Percentiles rank a stretch among this genome's conserved stretches.
Conservation (phyloP, 1,140 invertebrate species). For the Agrypnia vestita region DNA sequence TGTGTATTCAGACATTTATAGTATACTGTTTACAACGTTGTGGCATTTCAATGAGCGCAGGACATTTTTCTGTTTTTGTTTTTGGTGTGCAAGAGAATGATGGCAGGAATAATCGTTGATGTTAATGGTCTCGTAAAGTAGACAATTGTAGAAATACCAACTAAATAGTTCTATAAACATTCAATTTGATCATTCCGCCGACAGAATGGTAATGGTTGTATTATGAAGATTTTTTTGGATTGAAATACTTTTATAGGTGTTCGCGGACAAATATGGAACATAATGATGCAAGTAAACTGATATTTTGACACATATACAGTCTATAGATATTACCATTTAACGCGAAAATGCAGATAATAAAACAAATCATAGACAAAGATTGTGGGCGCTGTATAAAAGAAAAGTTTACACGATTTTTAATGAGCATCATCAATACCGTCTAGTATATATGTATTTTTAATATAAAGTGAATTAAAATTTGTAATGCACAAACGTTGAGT, state of each 20-base stretch:
- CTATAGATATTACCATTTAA: conserved; percentile 28
- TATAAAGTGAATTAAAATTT: too few species aligned
- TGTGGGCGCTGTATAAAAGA: conserved; percentile 27
- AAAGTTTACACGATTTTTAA: background rate
- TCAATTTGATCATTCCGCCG: conserved; percentile 17
- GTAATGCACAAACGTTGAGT: too few species aligned
- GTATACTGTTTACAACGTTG: background rate
- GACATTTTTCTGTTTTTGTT: background rate
- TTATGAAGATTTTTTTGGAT: conserved; percentile 30
- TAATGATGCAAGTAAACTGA: conserved; percentile 29
- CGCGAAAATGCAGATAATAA: conserved; percentile 17
- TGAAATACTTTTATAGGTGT: conserved; percentile 25
- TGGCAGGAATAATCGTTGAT: conserved; percentile 39
- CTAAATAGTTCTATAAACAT: background rate
- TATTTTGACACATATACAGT: conserved; percentile 15
- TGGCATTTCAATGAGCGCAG: background rate
- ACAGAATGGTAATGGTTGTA: conserved; percentile 40
- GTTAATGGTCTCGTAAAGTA: conserved; percentile 42
- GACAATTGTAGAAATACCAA: conserved; percentile 11
- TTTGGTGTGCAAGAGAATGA: background rate
- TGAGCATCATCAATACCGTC: background rate
- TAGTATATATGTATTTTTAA: too few species aligned
- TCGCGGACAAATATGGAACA: conserved; percentile 32
- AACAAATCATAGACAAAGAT: conserved; percentile 24
- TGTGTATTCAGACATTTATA: too few species aligned